Conservation (phyloP, 2,888 invertebrate species). For the Frankliniella fusca region DNA sequence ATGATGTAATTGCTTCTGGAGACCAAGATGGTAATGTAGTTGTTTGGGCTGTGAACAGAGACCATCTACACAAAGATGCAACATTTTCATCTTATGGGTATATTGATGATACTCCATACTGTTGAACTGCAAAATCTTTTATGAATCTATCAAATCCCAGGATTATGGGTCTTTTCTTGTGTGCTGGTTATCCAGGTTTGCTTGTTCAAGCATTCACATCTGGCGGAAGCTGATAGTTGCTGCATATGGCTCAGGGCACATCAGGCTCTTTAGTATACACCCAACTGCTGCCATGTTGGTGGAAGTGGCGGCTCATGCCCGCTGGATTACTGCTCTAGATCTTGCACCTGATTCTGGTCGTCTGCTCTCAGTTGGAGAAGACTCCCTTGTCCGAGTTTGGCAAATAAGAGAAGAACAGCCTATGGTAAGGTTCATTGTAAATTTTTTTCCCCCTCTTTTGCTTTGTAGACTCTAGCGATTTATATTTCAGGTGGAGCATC, state of each 20-base stretch:
- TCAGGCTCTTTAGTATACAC: constrained; percentile 40
- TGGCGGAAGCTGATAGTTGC: constrained; percentile 40
- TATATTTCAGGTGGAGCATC: constrained; percentile 40
- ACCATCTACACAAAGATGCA: constrained; percentile 39
- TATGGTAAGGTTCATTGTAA: background rate
- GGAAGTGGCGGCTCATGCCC: constrained; percentile 43
- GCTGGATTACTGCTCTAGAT: constrained; percentile 43
- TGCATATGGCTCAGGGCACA: constrained; percentile 43
- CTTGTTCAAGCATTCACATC: constrained; percentile 40
- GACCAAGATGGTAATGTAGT: constrained; percentile 42
- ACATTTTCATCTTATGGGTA: constrained; percentile 39
- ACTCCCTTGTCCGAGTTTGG: constrained; percentile 43
- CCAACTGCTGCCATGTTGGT: constrained; percentile 37
- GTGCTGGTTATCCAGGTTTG: constrained; percentile 37
- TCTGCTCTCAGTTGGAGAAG: constrained; percentile 42
- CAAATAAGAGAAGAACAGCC: constrained; percentile 37
- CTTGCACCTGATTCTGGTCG: constrained; percentile 40
- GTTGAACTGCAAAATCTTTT: background rate
- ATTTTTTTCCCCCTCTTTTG: background rate
- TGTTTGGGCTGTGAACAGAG: constrained; percentile 41
- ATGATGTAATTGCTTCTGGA: constrained; percentile 41
- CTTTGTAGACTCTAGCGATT: background rate
- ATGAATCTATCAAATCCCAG: background rate
- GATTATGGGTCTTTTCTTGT: constrained; percentile 10
- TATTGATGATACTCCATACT: background rate